Evolutionary conservation across 2,888 invertebrate genomes (phyloP).

Genomic region (Punctoribates punctum): DNA sequence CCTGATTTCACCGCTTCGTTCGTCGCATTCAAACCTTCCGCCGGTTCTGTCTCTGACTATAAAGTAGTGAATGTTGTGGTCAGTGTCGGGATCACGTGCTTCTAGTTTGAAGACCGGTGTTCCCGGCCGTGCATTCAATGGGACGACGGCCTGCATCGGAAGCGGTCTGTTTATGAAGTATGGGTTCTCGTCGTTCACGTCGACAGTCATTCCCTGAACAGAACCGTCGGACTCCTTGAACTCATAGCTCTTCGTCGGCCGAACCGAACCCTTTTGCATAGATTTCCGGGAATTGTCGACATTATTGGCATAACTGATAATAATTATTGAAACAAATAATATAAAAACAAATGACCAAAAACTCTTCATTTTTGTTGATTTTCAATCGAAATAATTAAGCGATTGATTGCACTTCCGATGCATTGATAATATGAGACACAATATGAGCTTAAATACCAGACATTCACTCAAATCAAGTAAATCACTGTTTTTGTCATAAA

Average conservation of each 20-base stretch:
- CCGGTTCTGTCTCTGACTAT: conserved; percentile 83
- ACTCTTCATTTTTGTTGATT: conserved; percentile 11
- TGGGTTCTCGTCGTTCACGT: conserved; percentile 94
- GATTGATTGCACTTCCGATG: conserved; percentile 30
- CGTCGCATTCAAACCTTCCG: conserved; percentile 76
- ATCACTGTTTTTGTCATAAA: conserved; percentile 3
- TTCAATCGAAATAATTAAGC: background rate
- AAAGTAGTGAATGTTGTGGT: conserved; percentile 92
- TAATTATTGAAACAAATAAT: background rate
- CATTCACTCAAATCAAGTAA: background rate
- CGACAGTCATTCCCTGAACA: conserved; percentile 79
- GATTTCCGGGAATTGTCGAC: conserved; percentile 10
- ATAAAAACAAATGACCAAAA: background rate
- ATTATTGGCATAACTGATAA: conserved; percentile 4
- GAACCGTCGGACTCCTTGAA: conserved; percentile 87
- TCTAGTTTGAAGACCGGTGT: conserved; percentile 95
- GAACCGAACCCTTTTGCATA: conserved; percentile 54
- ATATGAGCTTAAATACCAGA: conserved; percentile 4
- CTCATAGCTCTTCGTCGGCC: conserved; percentile 88
- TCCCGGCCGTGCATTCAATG: conserved; percentile 89
- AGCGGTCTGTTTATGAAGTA: conserved; percentile 94
- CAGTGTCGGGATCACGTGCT: conserved; percentile 92
- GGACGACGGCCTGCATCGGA: conserved; percentile 96
- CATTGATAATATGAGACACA: conserved; percentile 34
- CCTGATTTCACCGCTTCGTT: conserved; percentile 84